Evolutionary conservation across 2,888 invertebrate genomes (phyloP).

Genomic region (Diarsia brunnea): DNA sequence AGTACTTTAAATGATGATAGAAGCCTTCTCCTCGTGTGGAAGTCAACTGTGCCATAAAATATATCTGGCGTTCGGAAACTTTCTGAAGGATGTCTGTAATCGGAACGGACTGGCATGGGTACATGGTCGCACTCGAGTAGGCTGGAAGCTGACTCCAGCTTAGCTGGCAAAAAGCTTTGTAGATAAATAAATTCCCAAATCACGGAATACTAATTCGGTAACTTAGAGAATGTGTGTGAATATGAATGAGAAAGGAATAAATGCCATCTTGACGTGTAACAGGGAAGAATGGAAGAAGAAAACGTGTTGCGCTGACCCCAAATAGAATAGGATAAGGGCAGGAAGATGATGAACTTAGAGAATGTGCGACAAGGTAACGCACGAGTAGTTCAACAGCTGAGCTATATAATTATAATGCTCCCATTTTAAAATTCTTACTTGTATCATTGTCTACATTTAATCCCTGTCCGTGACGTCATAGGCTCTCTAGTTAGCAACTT

Average conservation of each 20-base stretch:
- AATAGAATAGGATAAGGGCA: too few relatives aligned
- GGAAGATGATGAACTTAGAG: too few relatives aligned
- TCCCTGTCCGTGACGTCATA: conserved; percentile 1
- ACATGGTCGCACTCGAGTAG: background rate
- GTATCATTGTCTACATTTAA: background rate
- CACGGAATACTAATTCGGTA: background rate
- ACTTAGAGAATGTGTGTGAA: background rate
- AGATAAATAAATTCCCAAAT: background rate
- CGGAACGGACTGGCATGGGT: background rate
- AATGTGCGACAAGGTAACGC: background rate
- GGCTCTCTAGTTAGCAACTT: background rate
- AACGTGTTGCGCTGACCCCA: too few relatives aligned
- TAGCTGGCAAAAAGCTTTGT: background rate
- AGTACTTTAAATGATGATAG: background rate
- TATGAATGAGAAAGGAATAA: too few relatives aligned
- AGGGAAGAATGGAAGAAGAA: too few relatives aligned
- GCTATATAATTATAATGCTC: background rate
- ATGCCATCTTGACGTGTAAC: too few relatives aligned
- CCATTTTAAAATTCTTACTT: background rate
- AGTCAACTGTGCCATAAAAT: background rate
- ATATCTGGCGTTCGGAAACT: background rate
- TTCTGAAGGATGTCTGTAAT: background rate
- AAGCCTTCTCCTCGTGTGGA: background rate
- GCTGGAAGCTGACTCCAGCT: background rate
- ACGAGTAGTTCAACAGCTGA: background rate